Conservation (phyloP, 2,113 vertebrate genomes). For the Amphilophus citrinellus region DNA sequence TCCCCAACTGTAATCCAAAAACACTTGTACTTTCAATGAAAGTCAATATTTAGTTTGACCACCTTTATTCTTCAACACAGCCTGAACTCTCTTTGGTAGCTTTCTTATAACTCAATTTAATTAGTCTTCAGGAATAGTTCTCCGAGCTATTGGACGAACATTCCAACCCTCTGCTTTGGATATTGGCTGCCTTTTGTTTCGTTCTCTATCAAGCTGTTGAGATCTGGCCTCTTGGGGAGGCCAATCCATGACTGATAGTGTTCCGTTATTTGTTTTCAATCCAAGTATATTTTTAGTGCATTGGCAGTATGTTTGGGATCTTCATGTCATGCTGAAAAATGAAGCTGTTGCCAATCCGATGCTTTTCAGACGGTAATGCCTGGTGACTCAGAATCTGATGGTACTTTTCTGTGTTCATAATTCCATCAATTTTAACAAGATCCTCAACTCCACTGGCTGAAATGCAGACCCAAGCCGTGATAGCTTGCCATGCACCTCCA, state of each 20-base stretch:
- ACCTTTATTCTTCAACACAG: not conserved
- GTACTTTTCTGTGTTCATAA: conserved; percentile 6
- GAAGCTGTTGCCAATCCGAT: not conserved
- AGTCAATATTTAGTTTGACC: not conserved
- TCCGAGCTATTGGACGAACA: not conserved
- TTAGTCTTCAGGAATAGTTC: not conserved
- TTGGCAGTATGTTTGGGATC: not conserved
- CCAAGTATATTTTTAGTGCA: not conserved
- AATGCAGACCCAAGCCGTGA: not conserved
- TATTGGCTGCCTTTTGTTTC: not conserved
- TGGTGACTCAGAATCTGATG: conserved; percentile 4
- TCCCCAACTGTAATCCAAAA: too few relatives aligned
- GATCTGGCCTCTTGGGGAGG: not conserved
- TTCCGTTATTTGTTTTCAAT: not conserved
- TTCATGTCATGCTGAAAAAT: not conserved
- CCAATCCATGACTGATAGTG: conserved; percentile 1
- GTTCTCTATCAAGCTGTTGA: not conserved
- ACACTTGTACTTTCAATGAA: too few relatives aligned
- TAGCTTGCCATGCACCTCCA: not conserved
- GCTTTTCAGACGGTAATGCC: not conserved
- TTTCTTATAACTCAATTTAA: not conserved
- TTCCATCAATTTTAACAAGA: not conserved
- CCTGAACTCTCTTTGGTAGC: not conserved
- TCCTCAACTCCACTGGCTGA: not conserved
- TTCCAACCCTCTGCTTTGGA: not conserved